phyloP scores from a whole-genome alignment of 2,797 vertebrate genomes.

The Salmo trutta region DNA sequence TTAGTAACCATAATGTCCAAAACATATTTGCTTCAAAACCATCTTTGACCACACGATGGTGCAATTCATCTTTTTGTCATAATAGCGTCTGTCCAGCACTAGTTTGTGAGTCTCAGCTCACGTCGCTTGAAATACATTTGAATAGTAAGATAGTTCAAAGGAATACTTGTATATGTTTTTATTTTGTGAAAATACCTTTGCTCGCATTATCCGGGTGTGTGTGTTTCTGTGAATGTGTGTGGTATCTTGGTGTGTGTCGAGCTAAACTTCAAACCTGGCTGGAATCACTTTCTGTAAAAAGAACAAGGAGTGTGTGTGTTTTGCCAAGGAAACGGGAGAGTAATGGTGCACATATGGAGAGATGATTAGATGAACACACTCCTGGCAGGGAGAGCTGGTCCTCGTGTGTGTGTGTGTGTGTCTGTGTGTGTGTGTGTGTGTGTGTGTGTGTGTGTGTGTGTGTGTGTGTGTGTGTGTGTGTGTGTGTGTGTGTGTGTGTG shows the following conservation, averaged over 20 bases:
- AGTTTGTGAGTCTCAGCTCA: constrained; percentile 20
- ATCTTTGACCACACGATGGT: constrained; percentile 38
- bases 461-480: not conserved
- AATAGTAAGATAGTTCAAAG: not conserved
- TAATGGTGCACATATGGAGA: constrained; percentile 41
- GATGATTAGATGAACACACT: constrained; percentile 36
- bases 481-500: not conserved
- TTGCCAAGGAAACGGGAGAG: constrained; percentile 29
- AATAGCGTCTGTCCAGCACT: not conserved
- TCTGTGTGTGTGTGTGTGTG: not conserved
- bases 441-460: not conserved
- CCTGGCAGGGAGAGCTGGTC: constrained; percentile 12
- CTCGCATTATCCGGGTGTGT: not conserved
- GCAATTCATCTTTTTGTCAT: constrained; percentile 16
- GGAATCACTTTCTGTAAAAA: constrained; percentile 17
- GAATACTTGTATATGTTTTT: too few species aligned
- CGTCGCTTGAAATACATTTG: constrained; percentile 3
- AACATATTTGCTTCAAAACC: not conserved
- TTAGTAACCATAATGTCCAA: too few species aligned
- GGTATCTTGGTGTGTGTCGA: too few species aligned
- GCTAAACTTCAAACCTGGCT: not conserved
- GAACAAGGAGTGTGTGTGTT: constrained; percentile 16
- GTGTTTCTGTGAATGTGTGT: too few species aligned
- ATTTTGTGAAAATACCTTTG: too few species aligned
- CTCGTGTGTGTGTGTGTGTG: constrained; percentile 3